Conservation (phyloP, 2,113 vertebrate genomes). For the Pristiophorus japonicus region DNA sequence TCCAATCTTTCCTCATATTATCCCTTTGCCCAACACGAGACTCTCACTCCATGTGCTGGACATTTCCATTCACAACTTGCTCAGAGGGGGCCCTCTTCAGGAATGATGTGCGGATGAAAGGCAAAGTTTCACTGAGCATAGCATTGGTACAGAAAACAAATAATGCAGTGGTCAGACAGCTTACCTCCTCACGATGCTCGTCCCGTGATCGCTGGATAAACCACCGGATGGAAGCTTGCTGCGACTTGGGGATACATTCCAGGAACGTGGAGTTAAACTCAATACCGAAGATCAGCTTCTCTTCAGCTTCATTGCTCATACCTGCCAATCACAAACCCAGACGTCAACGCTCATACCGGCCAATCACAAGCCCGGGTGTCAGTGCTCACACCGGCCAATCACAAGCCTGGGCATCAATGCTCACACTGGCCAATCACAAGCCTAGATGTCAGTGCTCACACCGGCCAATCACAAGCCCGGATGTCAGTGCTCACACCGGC, state of each 20-base stretch:
- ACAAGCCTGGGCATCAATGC: slow-evolving; percentile 61
- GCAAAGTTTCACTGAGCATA: background rate
- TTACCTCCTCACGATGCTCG: slow-evolving; percentile 85
- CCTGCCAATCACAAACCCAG: slow-evolving; percentile 56
- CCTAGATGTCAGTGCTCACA: slow-evolving; percentile 68
- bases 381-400: slow-evolving; percentile 63
- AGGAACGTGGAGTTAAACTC: slow-evolving; percentile 95
- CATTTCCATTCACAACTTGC: background rate
- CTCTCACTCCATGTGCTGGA: too few species aligned
- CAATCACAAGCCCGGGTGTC: slow-evolving; percentile 59
- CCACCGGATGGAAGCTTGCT: slow-evolving; percentile 88
- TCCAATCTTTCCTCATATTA: too few species aligned
- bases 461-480: slow-evolving; percentile 56
- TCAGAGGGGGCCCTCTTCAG: background rate
- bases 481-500: slow-evolving; percentile 67
- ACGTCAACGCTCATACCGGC: slow-evolving; percentile 64
- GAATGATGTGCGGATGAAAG: background rate
- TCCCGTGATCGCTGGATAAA: slow-evolving; percentile 74
- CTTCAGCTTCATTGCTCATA: slow-evolving; percentile 68
- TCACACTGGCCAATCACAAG: slow-evolving; percentile 58
- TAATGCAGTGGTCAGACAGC: slow-evolving; percentile 20
- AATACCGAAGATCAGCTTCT: slow-evolving; percentile 87
- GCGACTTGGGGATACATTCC: slow-evolving; percentile 92
- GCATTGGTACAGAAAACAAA: background rate
- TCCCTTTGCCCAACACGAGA: too few species aligned